Base-by-base conservation (phyloP, 1,140 invertebrate genomes). In the Pygmarrhopalites habei region DNA sequence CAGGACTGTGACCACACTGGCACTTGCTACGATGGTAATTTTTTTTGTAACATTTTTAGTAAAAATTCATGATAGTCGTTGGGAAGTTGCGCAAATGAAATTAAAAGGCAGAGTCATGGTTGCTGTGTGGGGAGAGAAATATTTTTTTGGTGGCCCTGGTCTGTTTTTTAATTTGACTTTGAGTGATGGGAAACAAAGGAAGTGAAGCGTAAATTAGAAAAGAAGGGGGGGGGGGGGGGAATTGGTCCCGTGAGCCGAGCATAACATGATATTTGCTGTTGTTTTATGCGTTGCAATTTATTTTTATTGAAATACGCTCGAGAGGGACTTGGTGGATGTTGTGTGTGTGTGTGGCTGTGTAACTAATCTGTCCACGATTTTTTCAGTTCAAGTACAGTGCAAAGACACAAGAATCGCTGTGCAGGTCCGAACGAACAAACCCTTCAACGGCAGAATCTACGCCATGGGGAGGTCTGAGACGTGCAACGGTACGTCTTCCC, bases 361-460 rank as follows among this genome's bases (percentile, higher is more conserved):
- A n/a, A n/a, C n/a, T n/a, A n/a, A n/a, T 56, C 53, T 35, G 12
- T 56, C 10, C 23, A 14, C 5, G 3, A 14, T 56, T 41, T 4
- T 21, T 12, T 41, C 77, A 94, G 92, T 95, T 46, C 86, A 89
- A 30, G 90, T 95, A 1, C 88, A 92, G 73, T 95, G 92, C 78
- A 95, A 94, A 75, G 92, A 95, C 75, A 94, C 91, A 12, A 82
- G 89, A 71, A 95, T 95, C 69, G 89, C 90, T 0, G 89, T 95
- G 1, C 89, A 91, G 78, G 90, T 95, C 2, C 81, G 86, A 63
- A 94, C 92, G 3, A 94, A 92, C 76, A 89, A 91, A 70, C 90
- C 90, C 10, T 95, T 95, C 80, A 95, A 94, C 72, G 92, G 92
- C 2, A 83, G 92, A 60, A 92, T 95, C 74, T 95, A 95, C 73